Evolutionary conservation across 1,140 invertebrate species (phyloP).

Genomic region (Macrobrachium nipponense): DNA sequence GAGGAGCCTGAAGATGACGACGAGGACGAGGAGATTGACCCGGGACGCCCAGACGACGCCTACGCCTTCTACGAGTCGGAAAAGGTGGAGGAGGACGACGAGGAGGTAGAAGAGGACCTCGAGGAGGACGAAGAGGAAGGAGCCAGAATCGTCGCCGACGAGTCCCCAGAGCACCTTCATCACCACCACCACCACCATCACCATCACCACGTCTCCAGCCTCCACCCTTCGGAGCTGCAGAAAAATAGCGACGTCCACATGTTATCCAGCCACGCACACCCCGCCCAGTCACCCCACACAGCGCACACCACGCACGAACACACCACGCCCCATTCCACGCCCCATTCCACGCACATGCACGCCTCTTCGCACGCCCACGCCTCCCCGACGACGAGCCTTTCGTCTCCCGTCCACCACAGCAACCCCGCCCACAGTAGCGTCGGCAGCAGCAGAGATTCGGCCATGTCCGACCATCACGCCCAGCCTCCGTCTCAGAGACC

Average conservation of each 20-base stretch:
- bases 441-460: conserved; percentile 42
- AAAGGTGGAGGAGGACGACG: conserved; percentile 55
- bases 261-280: conserved; percentile 24
- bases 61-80: conserved; percentile 59
- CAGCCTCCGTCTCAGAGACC: conserved; percentile 40
- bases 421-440: conserved; percentile 20
- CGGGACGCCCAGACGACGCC: conserved; percentile 61
- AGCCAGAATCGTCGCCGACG: background rate
- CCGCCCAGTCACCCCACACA: conserved; percentile 30
- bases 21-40: conserved; percentile 63
- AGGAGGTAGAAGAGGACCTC: conserved; percentile 54
- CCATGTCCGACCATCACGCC: conserved; percentile 46
- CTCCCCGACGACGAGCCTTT: too few species aligned
- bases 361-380: background rate
- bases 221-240: conserved; percentile 24
- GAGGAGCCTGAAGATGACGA: conserved; percentile 53
- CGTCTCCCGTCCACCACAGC: background rate
- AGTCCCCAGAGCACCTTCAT: background rate
- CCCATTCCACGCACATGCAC: conserved; percentile 11
- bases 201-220: conserved; percentile 28
- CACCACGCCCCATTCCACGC: background rate
- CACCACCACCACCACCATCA: background rate
- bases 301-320: conserved; percentile 35
- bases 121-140: conserved; percentile 52
- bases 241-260: conserved; percentile 12